These are phyloP conservation scores for Agrochola lota DNA, from an alignment of 2,888 invertebrate genomes.

Conservation along the genomic window DNA sequence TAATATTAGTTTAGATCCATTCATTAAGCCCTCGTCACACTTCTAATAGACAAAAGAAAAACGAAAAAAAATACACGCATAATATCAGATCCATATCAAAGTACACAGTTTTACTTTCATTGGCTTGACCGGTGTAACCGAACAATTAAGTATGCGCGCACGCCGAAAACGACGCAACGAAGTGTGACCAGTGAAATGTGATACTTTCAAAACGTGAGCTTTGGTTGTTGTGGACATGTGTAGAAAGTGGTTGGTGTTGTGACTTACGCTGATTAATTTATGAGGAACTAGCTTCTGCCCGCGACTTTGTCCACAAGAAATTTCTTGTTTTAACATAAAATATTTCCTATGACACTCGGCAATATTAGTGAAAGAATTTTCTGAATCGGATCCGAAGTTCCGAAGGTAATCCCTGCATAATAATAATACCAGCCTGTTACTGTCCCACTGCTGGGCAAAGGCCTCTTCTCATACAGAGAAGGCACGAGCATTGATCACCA, in stretches of 20 bases:
- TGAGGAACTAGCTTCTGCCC: background rate
- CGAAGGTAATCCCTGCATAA: background rate
- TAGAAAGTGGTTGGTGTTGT: conserved; percentile 46
- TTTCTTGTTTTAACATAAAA: background rate
- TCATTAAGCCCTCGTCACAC: background rate
- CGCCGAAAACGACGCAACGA: conserved; percentile 72
- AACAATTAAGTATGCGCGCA: conserved; percentile 52
- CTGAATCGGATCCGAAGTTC: background rate
- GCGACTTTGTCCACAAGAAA: no score
- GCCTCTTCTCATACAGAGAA: no score
- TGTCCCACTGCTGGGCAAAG: no score
- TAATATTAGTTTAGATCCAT: no score
- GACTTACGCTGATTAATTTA: conserved; percentile 1
- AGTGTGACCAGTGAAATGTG: conserved; percentile 79
- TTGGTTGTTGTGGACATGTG: conserved; percentile 47
- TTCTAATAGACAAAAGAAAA: background rate
- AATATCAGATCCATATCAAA: conserved; percentile 21
- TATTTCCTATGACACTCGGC: no score
- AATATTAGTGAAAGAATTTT: background rate
- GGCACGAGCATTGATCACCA: no score
- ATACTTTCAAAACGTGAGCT: conserved; percentile 82
- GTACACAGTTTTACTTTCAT: conserved; percentile 63
- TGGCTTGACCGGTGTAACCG: conserved; percentile 60
- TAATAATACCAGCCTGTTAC: no score
- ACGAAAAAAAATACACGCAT: conserved; percentile 25